Percentiles rank a stretch among this genome's conserved stretches.
Conservation (phyloP, 2,113 vertebrate species). For the Corvus moneduloides region DNA sequence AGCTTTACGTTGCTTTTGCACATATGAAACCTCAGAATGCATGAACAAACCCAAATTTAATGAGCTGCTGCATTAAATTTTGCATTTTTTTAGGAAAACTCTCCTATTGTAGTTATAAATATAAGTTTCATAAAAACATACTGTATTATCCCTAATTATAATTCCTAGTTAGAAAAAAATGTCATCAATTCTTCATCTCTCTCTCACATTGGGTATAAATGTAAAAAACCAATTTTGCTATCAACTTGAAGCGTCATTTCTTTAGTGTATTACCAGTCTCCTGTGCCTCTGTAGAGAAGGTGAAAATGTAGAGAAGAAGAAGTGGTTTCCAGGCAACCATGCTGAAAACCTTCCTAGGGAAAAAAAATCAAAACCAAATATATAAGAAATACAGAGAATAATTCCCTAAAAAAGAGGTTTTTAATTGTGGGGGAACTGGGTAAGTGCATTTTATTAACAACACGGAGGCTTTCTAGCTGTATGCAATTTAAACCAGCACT, state of each 20-base stretch:
- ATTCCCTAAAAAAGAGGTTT: not conserved
- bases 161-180: not conserved
- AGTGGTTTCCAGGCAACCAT: constrained; percentile 59
- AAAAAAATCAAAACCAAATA: not conserved
- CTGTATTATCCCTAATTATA: not conserved
- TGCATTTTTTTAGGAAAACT: not conserved
- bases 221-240: not conserved
- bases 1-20: not conserved
- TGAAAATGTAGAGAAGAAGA: constrained; percentile 16
- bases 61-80: not conserved
- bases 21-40: not conserved
- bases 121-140: not conserved
- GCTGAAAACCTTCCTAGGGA: constrained; percentile 13
- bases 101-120: not conserved
- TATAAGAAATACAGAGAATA: not conserved
- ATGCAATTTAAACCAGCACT: not conserved
- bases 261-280: constrained; percentile 63
- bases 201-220: not conserved
- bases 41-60: not conserved
- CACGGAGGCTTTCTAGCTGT: not conserved
- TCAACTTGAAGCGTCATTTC: not conserved
- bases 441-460: not conserved
- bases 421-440: not conserved
- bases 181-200: not conserved
- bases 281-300: constrained; percentile 25